Percentiles rank a stretch among this genome's conserved stretches.
phyloP scores from a whole-genome alignment of 1,140 invertebrate genomes.

The Listronotus bonariensis region DNA sequence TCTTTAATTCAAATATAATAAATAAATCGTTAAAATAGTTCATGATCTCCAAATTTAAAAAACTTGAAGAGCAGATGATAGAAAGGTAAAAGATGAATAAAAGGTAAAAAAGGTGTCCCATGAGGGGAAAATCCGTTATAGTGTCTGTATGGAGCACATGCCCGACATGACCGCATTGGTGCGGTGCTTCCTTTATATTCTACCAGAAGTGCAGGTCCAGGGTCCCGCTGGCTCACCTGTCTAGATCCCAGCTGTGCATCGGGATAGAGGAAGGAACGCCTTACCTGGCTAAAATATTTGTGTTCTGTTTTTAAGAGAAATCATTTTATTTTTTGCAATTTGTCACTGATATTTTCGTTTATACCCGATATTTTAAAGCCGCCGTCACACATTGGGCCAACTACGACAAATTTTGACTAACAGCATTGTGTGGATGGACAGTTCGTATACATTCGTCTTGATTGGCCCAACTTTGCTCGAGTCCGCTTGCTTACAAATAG shows the following conservation, averaged over 20 bases:
- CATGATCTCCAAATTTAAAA: not conserved
- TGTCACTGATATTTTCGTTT: no score
- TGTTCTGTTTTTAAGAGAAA: no score
- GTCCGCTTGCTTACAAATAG: no score
- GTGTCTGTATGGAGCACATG: constrained; percentile 13
- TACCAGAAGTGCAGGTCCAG: constrained; percentile 9
- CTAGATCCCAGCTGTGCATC: not conserved
- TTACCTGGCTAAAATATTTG: no score
- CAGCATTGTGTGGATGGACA: no score
- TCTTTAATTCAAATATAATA: no score
- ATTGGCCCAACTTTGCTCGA: no score
- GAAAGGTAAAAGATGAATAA: constrained; percentile 8
- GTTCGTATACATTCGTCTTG: no score
- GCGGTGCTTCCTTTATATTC: constrained; percentile 1
- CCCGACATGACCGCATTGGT: constrained; percentile 11
- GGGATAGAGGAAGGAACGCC: not conserved
- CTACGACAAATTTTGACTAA: no score
- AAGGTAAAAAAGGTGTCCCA: constrained; percentile 14
- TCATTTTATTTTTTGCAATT: no score
- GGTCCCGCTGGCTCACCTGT: constrained; percentile 6
- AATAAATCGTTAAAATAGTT: not conserved
- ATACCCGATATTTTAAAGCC: no score
- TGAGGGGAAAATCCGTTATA: constrained; percentile 11
- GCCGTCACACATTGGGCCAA: no score
- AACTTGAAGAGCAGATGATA: constrained; percentile 9